Evolutionary conservation across 2,797 vertebrate species (phyloP).

Genomic region (Melanotaenia boesemani): DNA sequence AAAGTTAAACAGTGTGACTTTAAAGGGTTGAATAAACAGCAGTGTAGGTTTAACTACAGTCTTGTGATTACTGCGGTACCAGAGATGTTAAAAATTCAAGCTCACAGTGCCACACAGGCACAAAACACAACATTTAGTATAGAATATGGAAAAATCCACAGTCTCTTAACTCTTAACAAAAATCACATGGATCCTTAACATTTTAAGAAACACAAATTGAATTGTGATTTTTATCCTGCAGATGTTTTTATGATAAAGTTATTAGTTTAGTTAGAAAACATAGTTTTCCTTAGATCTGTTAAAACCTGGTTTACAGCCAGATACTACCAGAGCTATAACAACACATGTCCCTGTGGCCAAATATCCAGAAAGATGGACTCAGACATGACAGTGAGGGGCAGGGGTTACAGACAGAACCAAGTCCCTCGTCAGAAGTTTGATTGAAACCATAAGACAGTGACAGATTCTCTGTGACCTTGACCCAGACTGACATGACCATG

Average conservation of each 20-base stretch:
- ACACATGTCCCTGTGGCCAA: slow-evolving; percentile 40
- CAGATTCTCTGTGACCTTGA: slow-evolving; percentile 72
- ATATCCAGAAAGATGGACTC: slow-evolving; percentile 55
- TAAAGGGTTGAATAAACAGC: neutral
- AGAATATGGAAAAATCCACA: too few relatives aligned
- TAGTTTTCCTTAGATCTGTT: neutral
- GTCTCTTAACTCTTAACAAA: too few relatives aligned
- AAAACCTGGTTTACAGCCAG: neutral
- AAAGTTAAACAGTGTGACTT: neutral
- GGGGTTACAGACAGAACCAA: slow-evolving; percentile 64
- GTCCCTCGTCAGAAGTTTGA: slow-evolving; percentile 77
- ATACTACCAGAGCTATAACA: slow-evolving; percentile 14
- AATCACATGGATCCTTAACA: neutral
- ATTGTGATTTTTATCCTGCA: neutral
- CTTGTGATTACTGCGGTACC: neutral
- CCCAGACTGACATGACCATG: slow-evolving; percentile 61
- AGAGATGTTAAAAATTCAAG: neutral
- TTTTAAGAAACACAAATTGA: too few relatives aligned
- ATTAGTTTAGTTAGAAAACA: neutral
- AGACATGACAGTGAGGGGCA: slow-evolving; percentile 69
- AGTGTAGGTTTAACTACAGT: neutral
- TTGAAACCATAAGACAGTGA: slow-evolving; percentile 77
- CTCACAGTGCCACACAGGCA: neutral
- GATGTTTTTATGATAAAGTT: neutral
- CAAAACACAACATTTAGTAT: neutral